Percentiles rank a stretch among this genome's conserved stretches.
phyloP scores from a whole-genome alignment of 2,113 vertebrate species.

The Isichthys henryi region DNA sequence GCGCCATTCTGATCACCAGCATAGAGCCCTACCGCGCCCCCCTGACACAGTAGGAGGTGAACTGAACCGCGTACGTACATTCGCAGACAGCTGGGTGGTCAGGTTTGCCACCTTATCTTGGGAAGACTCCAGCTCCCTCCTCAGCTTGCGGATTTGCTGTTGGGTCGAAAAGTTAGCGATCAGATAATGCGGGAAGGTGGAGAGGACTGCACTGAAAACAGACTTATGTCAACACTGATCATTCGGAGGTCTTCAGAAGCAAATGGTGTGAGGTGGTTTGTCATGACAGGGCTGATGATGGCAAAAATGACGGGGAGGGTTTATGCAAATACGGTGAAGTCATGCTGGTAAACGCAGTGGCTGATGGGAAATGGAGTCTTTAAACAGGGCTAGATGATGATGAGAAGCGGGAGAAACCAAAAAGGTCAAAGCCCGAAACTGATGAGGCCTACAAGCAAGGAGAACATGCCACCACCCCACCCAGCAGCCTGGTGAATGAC shows the following conservation, averaged over 20 bases:
- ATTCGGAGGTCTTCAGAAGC: neutral
- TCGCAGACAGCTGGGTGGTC: slow-evolving; percentile 84
- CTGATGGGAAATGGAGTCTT: neutral
- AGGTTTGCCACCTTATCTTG: slow-evolving; percentile 91
- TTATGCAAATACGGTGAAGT: neutral
- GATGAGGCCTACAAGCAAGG: neutral
- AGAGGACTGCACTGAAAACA: neutral
- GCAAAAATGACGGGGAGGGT: neutral
- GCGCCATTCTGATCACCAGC: neutral
- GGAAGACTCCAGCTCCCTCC: slow-evolving; percentile 85
- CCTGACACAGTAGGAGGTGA: neutral
- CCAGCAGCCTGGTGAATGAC: neutral
- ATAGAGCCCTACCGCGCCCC: neutral
- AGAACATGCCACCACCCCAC: neutral
- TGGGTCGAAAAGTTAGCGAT: slow-evolving; percentile 17
- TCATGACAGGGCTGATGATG: neutral
- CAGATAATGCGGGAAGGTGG: neutral
- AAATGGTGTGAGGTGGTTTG: neutral
- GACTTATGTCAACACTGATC: neutral
- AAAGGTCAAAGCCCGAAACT: neutral
- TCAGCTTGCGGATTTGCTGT: slow-evolving; percentile 92
- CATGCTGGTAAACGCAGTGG: neutral
- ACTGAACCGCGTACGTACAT: slow-evolving; percentile 60
- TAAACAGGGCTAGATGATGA: neutral
- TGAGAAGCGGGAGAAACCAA: neutral